Evolutionary conservation across 2,888 invertebrate genomes (phyloP).

Genomic region (Oegoconia quadripuncta): DNA sequence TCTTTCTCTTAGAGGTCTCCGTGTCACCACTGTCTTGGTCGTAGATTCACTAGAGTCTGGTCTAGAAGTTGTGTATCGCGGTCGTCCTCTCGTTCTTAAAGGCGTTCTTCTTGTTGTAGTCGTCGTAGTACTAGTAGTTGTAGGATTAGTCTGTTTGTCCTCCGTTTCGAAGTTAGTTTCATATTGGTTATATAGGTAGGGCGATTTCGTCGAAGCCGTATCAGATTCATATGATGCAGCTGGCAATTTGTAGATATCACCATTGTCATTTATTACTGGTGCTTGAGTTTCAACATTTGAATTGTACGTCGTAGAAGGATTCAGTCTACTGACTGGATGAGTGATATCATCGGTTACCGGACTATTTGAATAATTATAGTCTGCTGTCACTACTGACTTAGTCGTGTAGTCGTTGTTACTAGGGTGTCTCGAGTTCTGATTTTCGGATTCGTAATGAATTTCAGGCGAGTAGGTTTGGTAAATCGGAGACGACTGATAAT

Average conservation of each 20-base stretch:
- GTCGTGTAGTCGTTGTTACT: constrained; percentile 42
- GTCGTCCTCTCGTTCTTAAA: constrained; percentile 53
- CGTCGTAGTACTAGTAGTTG: constrained; percentile 51
- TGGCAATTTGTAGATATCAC: constrained; percentile 34
- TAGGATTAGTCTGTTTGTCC: constrained; percentile 26
- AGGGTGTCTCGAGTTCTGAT: constrained; percentile 47
- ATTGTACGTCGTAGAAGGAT: constrained; percentile 31
- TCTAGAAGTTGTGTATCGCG: constrained; percentile 63
- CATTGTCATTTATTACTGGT: constrained; percentile 32
- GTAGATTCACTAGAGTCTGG: constrained; percentile 61
- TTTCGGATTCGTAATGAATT: constrained; percentile 60
- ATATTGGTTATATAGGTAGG: constrained; percentile 44
- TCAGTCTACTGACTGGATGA: constrained; percentile 16
- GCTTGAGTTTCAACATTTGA: constrained; percentile 39
- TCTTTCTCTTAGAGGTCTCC: constrained; percentile 75
- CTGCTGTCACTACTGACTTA: constrained; percentile 36
- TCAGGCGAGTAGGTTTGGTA: constrained; percentile 65
- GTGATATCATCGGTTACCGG: constrained; percentile 4
- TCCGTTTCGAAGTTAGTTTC: constrained; percentile 31
- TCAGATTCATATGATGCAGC: constrained; percentile 31
- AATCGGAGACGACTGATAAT: constrained; percentile 46
- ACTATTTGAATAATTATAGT: constrained; percentile 1
- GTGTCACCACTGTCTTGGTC: constrained; percentile 57
- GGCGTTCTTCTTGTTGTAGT: constrained; percentile 57
- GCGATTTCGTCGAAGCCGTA: constrained; percentile 34